Evolutionary conservation across 2,113 vertebrate genomes (phyloP).

Genomic region (Nothobranchius kuhntae): DNA sequence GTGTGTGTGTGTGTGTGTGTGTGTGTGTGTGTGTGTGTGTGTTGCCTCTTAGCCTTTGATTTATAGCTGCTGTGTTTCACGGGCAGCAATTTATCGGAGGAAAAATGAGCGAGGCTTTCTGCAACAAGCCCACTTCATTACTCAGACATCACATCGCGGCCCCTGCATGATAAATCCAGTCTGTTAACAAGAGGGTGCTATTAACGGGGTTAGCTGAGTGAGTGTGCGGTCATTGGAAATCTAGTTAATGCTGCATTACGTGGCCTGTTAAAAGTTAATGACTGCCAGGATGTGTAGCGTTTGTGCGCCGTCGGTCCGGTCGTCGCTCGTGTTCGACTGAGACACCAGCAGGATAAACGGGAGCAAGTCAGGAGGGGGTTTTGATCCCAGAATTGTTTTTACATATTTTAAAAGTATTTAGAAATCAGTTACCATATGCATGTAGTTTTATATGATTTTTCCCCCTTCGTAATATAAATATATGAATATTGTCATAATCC

Average conservation of each 20-base stretch:
- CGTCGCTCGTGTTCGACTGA: too few relatives aligned
- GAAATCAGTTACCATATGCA: too few relatives aligned
- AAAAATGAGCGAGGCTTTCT: conserved; percentile 30
- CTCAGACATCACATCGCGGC: conserved; percentile 37
- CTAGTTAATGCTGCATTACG: conserved; percentile 7
- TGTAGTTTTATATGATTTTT: too few relatives aligned
- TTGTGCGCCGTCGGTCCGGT: not conserved
- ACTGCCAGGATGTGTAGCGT: not conserved
- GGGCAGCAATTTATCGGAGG: conserved; percentile 40
- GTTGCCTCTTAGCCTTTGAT: conserved; percentile 50
- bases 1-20: conserved; percentile 7
- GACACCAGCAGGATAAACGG: not conserved
- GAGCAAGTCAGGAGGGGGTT: too few relatives aligned
- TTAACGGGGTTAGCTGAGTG: conserved; percentile 26
- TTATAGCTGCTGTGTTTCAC: conserved; percentile 39
- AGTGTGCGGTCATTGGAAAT: conserved; percentile 5
- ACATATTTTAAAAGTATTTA: too few relatives aligned
- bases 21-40: conserved; percentile 5
- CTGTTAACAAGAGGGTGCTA: conserved; percentile 38
- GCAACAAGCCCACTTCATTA: conserved; percentile 48
- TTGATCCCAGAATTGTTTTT: too few relatives aligned
- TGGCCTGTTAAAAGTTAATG: conserved; percentile 10
- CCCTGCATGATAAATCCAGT: conserved; percentile 3
- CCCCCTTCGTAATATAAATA: too few relatives aligned
- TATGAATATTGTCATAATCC: too few relatives aligned